Conservation (phyloP, 2,797 vertebrate genomes). For the Silurus lanzhouensis region DNA sequence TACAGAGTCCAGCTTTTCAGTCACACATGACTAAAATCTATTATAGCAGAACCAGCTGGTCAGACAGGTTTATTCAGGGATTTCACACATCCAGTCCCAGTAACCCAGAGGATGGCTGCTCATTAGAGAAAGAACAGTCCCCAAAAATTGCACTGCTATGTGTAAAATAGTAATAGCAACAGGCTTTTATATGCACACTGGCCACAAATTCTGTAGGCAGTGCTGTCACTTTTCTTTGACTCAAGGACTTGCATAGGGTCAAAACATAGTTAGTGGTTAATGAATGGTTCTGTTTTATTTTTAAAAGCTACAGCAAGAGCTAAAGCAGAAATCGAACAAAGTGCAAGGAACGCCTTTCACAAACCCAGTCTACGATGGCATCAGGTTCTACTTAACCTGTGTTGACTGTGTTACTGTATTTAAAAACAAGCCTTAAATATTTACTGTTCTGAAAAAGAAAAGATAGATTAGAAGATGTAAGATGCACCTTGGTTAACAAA, state of each 20-base stretch:
- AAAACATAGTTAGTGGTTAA: not conserved
- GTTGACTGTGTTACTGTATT: not conserved
- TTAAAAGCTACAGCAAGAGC: not conserved
- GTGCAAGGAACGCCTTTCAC: not conserved
- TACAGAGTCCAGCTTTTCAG: constrained; percentile 18
- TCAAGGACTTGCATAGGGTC: not conserved
- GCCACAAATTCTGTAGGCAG: not conserved
- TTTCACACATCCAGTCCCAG: not conserved
- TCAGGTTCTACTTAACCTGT: not conserved
- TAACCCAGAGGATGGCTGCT: not conserved
- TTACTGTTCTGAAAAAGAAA: not conserved
- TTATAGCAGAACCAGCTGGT: constrained; percentile 24
- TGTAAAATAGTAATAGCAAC: not conserved
- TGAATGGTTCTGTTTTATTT: not conserved
- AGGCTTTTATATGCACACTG: not conserved
- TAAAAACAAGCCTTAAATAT: not conserved
- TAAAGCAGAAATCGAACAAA: not conserved
- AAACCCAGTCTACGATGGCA: not conserved
- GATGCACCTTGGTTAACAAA: not conserved
- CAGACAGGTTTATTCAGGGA: not conserved
- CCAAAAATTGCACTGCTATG: not conserved
- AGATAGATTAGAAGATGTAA: not conserved
- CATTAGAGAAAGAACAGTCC: not conserved
- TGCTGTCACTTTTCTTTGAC: too few relatives aligned
- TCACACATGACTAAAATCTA: constrained; percentile 28